These are phyloP conservation scores for Tamandua tetradactyla DNA, from an alignment of 2,797 vertebrate species.

Conservation along the genomic window DNA sequence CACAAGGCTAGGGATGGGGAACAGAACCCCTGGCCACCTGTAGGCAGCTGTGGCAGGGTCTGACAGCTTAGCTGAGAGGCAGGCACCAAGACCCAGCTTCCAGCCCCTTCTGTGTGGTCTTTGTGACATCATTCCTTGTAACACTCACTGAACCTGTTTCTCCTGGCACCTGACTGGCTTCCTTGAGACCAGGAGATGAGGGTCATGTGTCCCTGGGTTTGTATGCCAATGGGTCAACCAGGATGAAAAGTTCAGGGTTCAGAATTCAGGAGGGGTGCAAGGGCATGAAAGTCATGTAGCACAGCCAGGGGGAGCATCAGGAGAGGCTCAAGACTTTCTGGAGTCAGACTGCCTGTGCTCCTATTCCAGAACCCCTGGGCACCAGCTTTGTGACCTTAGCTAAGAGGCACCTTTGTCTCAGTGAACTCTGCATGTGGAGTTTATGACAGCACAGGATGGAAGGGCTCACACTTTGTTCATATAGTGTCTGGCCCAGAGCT, in stretches of 20 bases:
- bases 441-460: not conserved
- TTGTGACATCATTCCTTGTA: not conserved
- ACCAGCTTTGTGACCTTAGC: not conserved
- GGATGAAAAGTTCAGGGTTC: not conserved
- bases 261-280: too few species aligned
- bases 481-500: not conserved
- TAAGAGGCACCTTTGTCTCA: too few species aligned
- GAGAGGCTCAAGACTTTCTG: too few species aligned
- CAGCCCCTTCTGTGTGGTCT: not conserved
- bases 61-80: too few species aligned
- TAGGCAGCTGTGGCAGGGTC: not conserved
- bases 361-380: not conserved
- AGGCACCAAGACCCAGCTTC: not conserved
- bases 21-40: not conserved
- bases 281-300: rapidly evolving
- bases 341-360: not conserved
- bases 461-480: not conserved
- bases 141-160: not conserved
- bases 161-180: not conserved
- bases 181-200: not conserved
- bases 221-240: rapidly evolving
- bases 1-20: not conserved
- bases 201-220: too few species aligned
- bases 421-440: not conserved
- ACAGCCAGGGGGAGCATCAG: too few species aligned